Base-by-base conservation (phyloP, 1,140 invertebrate species). In the Zaprionus kolodkinae region DNA sequence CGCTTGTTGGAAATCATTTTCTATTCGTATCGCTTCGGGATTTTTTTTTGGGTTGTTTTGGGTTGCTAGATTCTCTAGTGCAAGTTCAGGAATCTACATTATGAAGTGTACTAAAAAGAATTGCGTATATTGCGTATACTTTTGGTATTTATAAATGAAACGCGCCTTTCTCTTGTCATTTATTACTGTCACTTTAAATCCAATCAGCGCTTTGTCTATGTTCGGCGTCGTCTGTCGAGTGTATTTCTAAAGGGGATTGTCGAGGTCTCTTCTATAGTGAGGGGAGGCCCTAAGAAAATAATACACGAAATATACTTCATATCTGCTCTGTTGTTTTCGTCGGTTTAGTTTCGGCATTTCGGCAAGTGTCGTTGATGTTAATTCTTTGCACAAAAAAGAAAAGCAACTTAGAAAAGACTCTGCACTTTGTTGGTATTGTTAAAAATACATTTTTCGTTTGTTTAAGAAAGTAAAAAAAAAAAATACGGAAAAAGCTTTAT, bases 181-280 rank as follows among this genome's bases (percentile, higher is more conserved):
- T 78, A 78, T 83, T 83, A 83, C 78, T 83, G 80, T 83, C 78
- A 80, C 71, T 78, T 83, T 83, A 78, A 80, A 83, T 83, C 80
- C 78, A 80, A 80, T 83, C 80, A 83, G 76, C 80, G 68, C 72
- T 80, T 80, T 78, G 78, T 78, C 75, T 80, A 80, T 80, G 71
- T 80, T 71, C 80, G 64, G 74, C 68, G 56, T 36, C 68, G 56
- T 36, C 40, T 17, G 45, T 63, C 40, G 50, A 57, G 57, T 12
- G 56, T 55, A 68, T 60, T 50, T 60, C 40, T 12, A 21, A 21
- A 21, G 21, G 3, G 25, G 27, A 27, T 40, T 40, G 38, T 40
- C 13, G 13, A 6, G 13, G 38, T 40, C 25, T 35, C 30, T 75
- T 56, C 52, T 36, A 43, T 2, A 30, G 27, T 21, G 21, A 21